Evolutionary conservation across 64 coral and sea anemone genomes (phyloP).

Genomic region (Montipora foliosa): DNA sequence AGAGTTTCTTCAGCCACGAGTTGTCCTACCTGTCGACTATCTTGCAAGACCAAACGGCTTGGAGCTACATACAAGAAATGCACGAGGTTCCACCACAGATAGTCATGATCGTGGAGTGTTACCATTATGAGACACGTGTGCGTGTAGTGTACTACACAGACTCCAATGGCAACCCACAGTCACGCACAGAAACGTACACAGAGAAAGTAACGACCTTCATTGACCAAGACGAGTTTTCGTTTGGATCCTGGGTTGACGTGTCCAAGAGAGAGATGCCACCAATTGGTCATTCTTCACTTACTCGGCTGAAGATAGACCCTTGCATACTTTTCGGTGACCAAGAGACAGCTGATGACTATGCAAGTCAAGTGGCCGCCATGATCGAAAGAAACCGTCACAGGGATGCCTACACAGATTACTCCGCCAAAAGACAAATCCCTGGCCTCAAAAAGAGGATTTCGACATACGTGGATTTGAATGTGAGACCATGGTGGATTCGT

Average conservation of each 20-base stretch:
- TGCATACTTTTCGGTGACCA: constrained; percentile 75
- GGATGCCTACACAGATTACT: constrained; percentile 73
- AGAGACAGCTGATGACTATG: constrained; percentile 70
- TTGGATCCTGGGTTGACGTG: constrained; percentile 78
- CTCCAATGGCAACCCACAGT: constrained; percentile 64
- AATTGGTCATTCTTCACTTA: constrained; percentile 49
- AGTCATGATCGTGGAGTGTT: constrained; percentile 79
- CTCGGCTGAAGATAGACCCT: constrained; percentile 73
- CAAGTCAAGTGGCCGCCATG: constrained; percentile 66
- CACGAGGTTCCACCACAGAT: constrained; percentile 69
- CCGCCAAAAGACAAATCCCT: constrained; percentile 40
- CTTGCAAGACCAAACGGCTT: constrained; percentile 87
- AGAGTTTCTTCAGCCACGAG: constrained; percentile 83
- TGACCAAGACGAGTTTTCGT: constrained; percentile 64
- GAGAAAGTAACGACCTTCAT: constrained; percentile 73
- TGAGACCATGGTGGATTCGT: constrained; percentile 80
- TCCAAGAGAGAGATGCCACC: constrained; percentile 88
- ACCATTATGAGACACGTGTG: constrained; percentile 74
- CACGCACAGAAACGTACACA: constrained; percentile 82
- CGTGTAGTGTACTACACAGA: constrained; percentile 72
- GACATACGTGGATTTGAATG: constrained; percentile 63
- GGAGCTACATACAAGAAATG: constrained; percentile 84
- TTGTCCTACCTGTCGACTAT: constrained; percentile 77
- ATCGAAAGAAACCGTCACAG: constrained; percentile 61
- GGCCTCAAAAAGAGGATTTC: constrained; percentile 81